phyloP scores from a whole-genome alignment of 2,113 vertebrate species.

The Microtus ochrogaster region DNA sequence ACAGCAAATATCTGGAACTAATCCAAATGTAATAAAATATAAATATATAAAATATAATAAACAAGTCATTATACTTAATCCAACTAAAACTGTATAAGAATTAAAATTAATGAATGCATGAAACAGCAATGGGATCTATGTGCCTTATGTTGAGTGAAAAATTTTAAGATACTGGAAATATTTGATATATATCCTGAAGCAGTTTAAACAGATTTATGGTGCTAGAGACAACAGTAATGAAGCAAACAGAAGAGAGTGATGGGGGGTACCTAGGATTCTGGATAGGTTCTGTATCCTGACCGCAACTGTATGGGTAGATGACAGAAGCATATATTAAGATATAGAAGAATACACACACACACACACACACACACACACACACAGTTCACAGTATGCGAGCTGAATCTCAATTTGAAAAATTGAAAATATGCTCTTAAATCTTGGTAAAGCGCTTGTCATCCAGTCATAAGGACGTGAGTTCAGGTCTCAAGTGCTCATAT shows the following conservation, averaged over 20 bases:
- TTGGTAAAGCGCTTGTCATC: background rate
- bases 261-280: background rate
- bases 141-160: background rate
- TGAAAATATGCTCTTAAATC: background rate
- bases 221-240: background rate
- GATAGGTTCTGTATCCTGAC: background rate
- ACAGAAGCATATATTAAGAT: background rate
- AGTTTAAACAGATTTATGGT: background rate
- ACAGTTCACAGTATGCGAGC: no score
- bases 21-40: background rate
- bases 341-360: no score
- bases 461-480: background rate
- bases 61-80: background rate
- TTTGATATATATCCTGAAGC: background rate
- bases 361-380: no score
- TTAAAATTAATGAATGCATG: background rate
- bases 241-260: background rate
- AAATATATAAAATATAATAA: conserved; percentile 22
- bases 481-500: background rate
- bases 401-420: background rate
- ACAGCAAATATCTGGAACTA: background rate
- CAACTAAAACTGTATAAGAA: background rate
- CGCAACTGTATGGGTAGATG: background rate
- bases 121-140: background rate
- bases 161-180: background rate